Conservation (phyloP, 2,888 invertebrate species). For the Mesoligia furuncula region DNA sequence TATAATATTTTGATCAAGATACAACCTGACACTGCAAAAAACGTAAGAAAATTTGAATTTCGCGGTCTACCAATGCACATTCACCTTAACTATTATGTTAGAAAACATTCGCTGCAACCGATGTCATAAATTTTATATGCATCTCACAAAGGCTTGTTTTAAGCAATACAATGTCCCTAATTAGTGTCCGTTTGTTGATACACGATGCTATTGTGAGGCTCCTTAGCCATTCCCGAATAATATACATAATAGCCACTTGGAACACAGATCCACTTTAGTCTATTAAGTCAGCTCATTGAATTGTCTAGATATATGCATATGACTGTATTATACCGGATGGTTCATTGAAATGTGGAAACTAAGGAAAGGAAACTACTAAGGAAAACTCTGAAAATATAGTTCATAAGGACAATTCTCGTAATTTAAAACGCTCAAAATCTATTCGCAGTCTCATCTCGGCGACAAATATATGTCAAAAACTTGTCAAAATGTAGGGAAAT, state of each 20-base stretch:
- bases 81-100: not conserved
- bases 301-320: constrained; percentile 25
- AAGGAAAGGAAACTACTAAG: not conserved
- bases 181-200: constrained; percentile 65
- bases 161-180: constrained; percentile 66
- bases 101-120: not conserved
- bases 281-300: constrained; percentile 52
- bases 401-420: too few species aligned
- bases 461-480: too few species aligned
- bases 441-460: too few species aligned
- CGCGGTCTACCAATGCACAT: too few species aligned
- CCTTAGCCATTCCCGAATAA: constrained; percentile 41
- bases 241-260: constrained; percentile 47
- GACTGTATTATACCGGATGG: not conserved
- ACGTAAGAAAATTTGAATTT: too few species aligned
- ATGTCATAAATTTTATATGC: constrained; percentile 42
- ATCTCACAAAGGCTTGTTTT: constrained; percentile 57
- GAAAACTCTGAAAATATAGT: not conserved
- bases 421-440: too few species aligned
- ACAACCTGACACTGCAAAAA: too few species aligned
- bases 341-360: not conserved
- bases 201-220: constrained; percentile 56
- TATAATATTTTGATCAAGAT: too few species aligned
- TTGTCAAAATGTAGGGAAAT: too few species aligned
- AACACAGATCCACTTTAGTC: constrained; percentile 33